phyloP scores from a whole-genome alignment of 2,888 invertebrate species.

The Pollenia angustigena region DNA sequence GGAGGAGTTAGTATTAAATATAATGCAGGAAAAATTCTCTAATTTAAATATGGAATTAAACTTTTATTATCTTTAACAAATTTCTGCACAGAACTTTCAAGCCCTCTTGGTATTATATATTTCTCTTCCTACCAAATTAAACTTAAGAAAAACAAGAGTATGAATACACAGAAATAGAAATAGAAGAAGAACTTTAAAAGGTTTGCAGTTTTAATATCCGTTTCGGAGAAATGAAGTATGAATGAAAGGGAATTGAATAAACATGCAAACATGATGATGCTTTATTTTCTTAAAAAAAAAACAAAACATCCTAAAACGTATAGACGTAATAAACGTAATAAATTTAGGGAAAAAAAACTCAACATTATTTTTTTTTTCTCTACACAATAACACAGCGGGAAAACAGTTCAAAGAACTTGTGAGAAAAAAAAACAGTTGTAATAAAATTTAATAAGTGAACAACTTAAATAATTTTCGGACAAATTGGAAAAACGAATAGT shows the following conservation, averaged over 20 bases:
- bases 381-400: neutral
- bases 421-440: neutral
- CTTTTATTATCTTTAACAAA: too few species aligned
- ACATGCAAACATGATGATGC: slow-evolving; percentile 50
- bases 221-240: slow-evolving; percentile 15
- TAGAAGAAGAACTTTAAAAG: slow-evolving; percentile 34
- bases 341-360: neutral
- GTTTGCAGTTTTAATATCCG: slow-evolving; percentile 43
- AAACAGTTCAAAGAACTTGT: slow-evolving; percentile 23
- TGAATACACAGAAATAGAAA: slow-evolving; percentile 2
- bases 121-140: neutral
- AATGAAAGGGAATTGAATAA: slow-evolving; percentile 38
- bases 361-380: neutral
- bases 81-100: too few species aligned
- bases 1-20: too few species aligned
- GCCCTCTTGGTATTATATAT: too few species aligned
- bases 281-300: slow-evolving; percentile 28
- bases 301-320: neutral
- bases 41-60: too few species aligned
- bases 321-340: neutral
- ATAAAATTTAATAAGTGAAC: slow-evolving; percentile 30
- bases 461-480: slow-evolving; percentile 1
- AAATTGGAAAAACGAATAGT: slow-evolving; percentile 1
- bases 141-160: neutral
- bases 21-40: too few species aligned